Evolutionary conservation across 2,797 vertebrate genomes (phyloP), one percentile per base, ranked within the genome.

Genomic region (Pipistrellus pipistrellus): DNA sequence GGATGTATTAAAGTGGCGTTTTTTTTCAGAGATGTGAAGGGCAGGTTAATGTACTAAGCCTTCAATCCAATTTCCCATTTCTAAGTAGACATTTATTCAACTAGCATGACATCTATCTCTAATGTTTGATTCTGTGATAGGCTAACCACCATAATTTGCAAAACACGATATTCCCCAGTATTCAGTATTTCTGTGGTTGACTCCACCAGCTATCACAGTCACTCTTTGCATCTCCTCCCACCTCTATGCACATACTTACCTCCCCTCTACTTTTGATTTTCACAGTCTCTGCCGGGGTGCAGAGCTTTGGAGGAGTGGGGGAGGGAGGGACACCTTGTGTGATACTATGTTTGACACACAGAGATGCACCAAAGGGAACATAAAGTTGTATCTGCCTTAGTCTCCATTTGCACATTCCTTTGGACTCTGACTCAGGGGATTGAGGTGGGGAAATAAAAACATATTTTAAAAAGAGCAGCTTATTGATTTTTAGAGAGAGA

Each of bases 21-120:
- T 8, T 48, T 92, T 90, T 88, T 41, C 41, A 68, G 48, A 48
- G 41, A 44, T 48, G 20, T 62, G 55, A 94, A 94, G 48, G 75
- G 72, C 32, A 84, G 77, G 41, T 77, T 75, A 44, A 23, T 69
- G 48, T 7, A 38, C 27, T 82, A 59, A 11, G 18, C 23, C 66
- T 90, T 91, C 62, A 85, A 18, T 20, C 23, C 71, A 73, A 3
- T 73, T 46, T 91, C 21, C 41, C 17, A 46, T 59, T 82, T 91
- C 12, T 53, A 32, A 73, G 48, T 30, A 20, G 48, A 23, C 4
- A 18, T 83, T 95, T 88, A 57, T 88, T 88, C 51, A 85, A 1
- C 21, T 75, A 71, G 77, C 69, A 12, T 46, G 9, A 8, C 7
- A 14, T 41, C 30, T 68, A 3, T 72, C 27, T 94, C 62, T 62